Conservation (phyloP, 1,140 invertebrate species). For the Cydia fagiglandana region DNA sequence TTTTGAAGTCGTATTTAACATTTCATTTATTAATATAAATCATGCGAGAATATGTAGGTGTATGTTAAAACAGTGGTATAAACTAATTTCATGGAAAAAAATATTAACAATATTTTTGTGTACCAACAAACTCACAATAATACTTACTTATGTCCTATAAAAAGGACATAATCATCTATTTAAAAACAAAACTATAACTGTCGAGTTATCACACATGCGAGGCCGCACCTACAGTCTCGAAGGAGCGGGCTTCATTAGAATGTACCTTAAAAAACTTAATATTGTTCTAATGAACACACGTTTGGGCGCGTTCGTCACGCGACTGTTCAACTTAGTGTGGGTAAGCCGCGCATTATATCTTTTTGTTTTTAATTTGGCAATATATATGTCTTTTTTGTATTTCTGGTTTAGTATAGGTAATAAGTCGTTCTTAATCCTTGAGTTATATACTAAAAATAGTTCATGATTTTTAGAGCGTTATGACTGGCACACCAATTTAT, state of each 20-base stretch:
- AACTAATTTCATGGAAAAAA: background rate
- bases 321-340: constrained; percentile 45
- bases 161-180: background rate
- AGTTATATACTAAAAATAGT: too few relatives aligned
- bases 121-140: background rate
- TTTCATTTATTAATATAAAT: too few relatives aligned
- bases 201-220: constrained; percentile 38
- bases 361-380: background rate
- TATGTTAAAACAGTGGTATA: too few relatives aligned
- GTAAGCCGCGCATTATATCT: background rate
- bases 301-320: constrained; percentile 60
- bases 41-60: too few relatives aligned
- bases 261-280: constrained; percentile 71
- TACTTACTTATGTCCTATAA: background rate
- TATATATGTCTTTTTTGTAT: background rate
- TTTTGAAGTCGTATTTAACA: too few relatives aligned
- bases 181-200: background rate
- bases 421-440: too few relatives aligned
- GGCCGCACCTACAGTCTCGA: constrained; percentile 67
- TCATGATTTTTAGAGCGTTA: too few relatives aligned
- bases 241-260: constrained; percentile 74
- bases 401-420: too few relatives aligned
- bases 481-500: too few relatives aligned
- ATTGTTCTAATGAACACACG: constrained; percentile 60
- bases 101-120: background rate